Percentiles rank a stretch among this genome's conserved stretches.
These are phyloP conservation scores for Pitangus sulphuratus DNA, from an alignment of 2,797 vertebrate genomes.

Conservation along the genomic window DNA sequence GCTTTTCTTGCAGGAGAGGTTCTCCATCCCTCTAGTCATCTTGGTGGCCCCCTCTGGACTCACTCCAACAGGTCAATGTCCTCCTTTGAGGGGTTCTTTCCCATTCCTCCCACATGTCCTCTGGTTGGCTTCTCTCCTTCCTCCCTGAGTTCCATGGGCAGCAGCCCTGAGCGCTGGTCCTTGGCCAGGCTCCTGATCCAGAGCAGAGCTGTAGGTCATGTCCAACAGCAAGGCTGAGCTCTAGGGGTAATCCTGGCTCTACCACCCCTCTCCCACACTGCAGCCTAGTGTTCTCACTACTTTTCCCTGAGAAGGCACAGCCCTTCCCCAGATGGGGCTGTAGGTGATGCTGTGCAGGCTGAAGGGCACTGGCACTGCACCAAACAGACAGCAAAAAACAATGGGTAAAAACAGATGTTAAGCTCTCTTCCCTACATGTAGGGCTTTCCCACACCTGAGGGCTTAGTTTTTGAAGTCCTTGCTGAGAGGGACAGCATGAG, in stretches of 20 bases:
- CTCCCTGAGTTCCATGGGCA: fast-evolving
- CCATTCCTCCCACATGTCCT: background rate
- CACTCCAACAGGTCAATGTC: background rate
- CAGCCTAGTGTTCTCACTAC: background rate
- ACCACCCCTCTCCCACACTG: background rate
- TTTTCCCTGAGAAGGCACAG: too few species aligned
- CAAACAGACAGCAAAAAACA: too few species aligned
- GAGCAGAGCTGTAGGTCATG: background rate
- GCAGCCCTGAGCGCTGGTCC: fast-evolving
- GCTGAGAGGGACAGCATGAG: background rate
- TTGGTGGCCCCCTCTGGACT: background rate
- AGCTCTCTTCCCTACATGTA: background rate
- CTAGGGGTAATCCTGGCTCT: background rate
- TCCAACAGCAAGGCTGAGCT: background rate
- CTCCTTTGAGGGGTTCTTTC: background rate
- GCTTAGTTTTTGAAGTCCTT: background rate
- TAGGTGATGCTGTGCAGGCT: background rate
- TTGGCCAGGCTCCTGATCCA: background rate
- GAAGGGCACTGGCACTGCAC: background rate
- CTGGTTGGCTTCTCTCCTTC: background rate
- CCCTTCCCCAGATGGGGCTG: background rate
- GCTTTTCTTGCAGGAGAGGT: background rate
- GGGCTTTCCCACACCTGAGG: background rate
- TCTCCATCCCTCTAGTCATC: background rate
- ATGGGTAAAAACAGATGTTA: background rate